Base-by-base conservation (phyloP, 1,140 invertebrate genomes). In the Hypsibius dujardini region DNA sequence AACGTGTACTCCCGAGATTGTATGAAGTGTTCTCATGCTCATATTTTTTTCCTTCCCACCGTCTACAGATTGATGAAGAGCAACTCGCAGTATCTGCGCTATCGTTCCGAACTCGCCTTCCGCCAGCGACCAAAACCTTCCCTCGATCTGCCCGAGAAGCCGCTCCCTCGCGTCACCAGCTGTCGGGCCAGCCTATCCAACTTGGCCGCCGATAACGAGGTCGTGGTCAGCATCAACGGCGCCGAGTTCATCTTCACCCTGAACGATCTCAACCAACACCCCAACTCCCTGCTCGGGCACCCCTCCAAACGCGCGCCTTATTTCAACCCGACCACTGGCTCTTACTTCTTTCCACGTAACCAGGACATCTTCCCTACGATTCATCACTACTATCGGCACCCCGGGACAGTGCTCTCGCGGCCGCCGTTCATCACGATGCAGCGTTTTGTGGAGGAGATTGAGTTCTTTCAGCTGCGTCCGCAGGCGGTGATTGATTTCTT, bases 31-130 rank as follows among this genome's bases (percentile, higher is more conserved):
- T 7, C n/a, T 7, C 50, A 7, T n/a, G n/a, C 7, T 56, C n/a
- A 56, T 56, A 28, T 28, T 0, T 28, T 28, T 28, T 28, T 28
- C 28, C 28, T 28, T 28, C 28, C 28, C 28, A 28, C 28, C 28
- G 28, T 28, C 28, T 28, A 28, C 28, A 28, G 50, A 15, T n/a
- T 56, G n/a, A 56, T 56, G 50, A 56, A 56, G n/a, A n/a, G 7
- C 50, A 56, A 56, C 50, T 56, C 50, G 50, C 50, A 56, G 50
- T 56, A 56, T 56, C n/a, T 56, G 50, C 50, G 50, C 50, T 56
- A 56, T n/a, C 28, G 28, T 28, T 28, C 28, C 28, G 28, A 28
- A 28, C 50, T 56, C 7, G 50, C 62, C 42, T 12, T 7, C 50
- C 50, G 50, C 50, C 7, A 7, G 7, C 7, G 7, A n/a, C 7